Evolutionary conservation across 2,113 vertebrate species (phyloP).

Genomic region (Epinephelus fuscoguttatus): DNA sequence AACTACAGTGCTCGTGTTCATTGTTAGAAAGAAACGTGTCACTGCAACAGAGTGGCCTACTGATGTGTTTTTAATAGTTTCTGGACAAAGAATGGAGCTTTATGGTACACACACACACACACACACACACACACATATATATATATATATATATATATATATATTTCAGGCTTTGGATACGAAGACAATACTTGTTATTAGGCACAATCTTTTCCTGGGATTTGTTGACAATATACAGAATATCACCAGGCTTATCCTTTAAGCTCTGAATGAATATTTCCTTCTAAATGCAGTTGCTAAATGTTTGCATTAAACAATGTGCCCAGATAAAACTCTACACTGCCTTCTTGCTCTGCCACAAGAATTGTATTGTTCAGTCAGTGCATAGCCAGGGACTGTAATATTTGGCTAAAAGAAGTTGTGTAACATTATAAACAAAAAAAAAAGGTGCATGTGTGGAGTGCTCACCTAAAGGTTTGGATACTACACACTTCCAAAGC

Average conservation of each 20-base stretch:
- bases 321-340: not conserved
- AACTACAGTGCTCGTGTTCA: not conserved
- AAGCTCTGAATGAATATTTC: no score
- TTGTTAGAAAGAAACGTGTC: not conserved
- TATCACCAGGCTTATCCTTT: not conserved
- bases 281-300: not conserved
- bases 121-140: no score
- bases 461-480: not conserved
- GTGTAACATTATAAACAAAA: not conserved
- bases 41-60: not conserved
- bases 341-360: not conserved
- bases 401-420: not conserved
- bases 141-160: no score
- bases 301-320: not conserved
- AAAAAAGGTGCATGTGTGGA: not conserved
- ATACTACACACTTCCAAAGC: not conserved
- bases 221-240: not conserved
- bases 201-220: not conserved
- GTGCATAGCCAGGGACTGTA: not conserved
- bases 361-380: no score
- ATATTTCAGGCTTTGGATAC: not conserved
- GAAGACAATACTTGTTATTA: no score
- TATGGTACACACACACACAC: not conserved
- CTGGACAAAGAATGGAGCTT: not conserved
- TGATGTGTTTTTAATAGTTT: not conserved